A percentile compares a stretch with the other conserved stretches of the same genome.
These are phyloP conservation scores for Coregonus clupeaformis DNA, from an alignment of 2,113 vertebrate species.

Conservation along the genomic window DNA sequence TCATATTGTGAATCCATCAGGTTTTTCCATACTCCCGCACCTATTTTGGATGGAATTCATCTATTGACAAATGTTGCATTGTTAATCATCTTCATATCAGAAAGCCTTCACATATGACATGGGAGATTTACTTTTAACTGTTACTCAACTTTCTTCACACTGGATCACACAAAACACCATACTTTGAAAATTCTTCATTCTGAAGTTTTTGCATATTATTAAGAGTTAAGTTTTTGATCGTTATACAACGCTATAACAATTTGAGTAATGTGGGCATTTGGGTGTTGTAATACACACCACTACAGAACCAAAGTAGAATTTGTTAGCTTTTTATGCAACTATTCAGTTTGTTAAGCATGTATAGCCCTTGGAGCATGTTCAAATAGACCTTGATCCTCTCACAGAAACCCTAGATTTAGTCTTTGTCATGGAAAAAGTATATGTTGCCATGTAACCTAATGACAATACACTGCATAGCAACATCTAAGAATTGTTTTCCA, in stretches of 20 bases:
- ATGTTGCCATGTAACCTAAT: constrained; percentile 20
- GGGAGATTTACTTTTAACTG: constrained; percentile 34
- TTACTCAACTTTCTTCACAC: constrained; percentile 34
- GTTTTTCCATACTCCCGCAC: constrained; percentile 40
- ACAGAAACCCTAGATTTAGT: constrained; percentile 27
- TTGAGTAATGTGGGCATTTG: constrained; percentile 46
- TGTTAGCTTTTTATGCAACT: constrained; percentile 48
- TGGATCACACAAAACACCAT: constrained; percentile 39
- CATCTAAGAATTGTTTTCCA: constrained; percentile 56
- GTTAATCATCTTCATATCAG: constrained; percentile 38
- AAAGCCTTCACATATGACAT: constrained; percentile 45
- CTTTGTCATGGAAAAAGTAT: constrained; percentile 21
- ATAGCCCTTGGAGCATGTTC: constrained; percentile 77
- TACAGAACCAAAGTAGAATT: constrained; percentile 49
- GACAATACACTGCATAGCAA: constrained; percentile 62
- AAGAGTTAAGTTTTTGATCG: constrained; percentile 63
- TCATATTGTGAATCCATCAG: constrained; percentile 42
- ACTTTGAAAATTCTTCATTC: constrained; percentile 57
- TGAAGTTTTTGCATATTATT: constrained; percentile 72
- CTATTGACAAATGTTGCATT: no score
- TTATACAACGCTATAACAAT: constrained; percentile 56
- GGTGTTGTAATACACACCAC: constrained; percentile 42
- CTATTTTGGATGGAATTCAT: no score
- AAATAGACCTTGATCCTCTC: constrained; percentile 52
- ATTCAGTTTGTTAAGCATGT: constrained; percentile 55